Percentiles rank a stretch among this genome's conserved stretches.
phyloP scores from a whole-genome alignment of 2,113 vertebrate species.

The Seriola quinqueradiata region DNA sequence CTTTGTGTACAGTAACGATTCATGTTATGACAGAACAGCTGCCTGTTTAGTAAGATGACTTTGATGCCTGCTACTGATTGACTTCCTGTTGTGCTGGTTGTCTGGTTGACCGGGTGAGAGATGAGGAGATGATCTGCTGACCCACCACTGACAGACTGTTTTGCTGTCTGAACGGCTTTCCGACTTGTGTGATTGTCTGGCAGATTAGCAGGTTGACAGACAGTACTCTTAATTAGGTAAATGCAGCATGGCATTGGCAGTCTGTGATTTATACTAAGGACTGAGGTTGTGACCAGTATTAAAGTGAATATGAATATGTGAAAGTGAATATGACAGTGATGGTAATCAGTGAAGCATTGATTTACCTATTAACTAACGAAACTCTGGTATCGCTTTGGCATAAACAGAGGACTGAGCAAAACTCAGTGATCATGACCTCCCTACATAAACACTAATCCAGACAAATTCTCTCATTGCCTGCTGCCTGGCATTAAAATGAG shows the following conservation, averaged over 20 bases:
- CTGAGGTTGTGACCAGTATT: background rate
- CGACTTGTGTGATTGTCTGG: background rate
- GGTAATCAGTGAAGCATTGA: background rate
- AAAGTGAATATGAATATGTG: too few relatives aligned
- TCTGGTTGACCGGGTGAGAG: background rate
- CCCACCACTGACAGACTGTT: background rate
- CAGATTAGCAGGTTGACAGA: background rate
- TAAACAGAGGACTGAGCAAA: background rate
- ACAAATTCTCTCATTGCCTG: slow-evolving; percentile 23
- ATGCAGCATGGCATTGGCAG: background rate
- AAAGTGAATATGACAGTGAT: background rate
- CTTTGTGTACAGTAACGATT: slow-evolving; percentile 30
- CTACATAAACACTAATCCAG: slow-evolving; percentile 33
- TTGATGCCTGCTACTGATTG: background rate
- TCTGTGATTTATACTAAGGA: background rate
- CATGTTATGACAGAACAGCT: slow-evolving; percentile 9
- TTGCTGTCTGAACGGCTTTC: background rate
- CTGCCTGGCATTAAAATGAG: slow-evolving; percentile 34
- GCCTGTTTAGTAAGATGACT: background rate
- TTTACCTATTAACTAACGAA: background rate
- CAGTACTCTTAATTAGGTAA: background rate
- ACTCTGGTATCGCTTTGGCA: background rate
- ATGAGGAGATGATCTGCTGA: slow-evolving; percentile 18
- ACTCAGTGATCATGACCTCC: slow-evolving; percentile 16
- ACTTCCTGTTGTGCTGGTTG: background rate